phyloP scores from a whole-genome alignment of 2,113 vertebrate species.

The Orthonyx spaldingii region DNA sequence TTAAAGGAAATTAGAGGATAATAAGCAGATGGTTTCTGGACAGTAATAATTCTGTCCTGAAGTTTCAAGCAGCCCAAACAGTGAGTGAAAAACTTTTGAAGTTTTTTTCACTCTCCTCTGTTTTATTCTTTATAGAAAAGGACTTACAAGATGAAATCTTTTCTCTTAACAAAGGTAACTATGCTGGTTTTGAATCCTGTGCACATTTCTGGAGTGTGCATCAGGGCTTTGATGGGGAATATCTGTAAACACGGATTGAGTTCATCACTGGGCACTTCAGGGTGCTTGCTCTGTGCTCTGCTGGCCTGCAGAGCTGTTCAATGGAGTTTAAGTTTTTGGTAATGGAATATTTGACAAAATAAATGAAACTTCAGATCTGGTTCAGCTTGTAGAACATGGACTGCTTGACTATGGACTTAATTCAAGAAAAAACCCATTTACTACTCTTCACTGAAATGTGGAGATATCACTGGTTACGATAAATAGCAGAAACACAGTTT shows the following conservation, averaged over 20 bases:
- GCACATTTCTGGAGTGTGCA: background rate
- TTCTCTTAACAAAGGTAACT: background rate
- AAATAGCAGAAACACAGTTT: background rate
- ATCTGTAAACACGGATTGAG: background rate
- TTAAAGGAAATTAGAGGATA: background rate
- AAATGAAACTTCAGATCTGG: background rate
- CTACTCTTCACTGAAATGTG: background rate
- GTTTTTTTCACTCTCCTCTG: rapidly evolving
- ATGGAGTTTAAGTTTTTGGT: background rate
- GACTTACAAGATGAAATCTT: background rate
- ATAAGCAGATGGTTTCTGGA: background rate
- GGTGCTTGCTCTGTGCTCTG: background rate
- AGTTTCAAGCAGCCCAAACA: background rate
- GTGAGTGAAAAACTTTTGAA: background rate
- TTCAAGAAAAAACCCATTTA: background rate
- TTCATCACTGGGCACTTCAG: background rate
- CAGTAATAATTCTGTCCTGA: too few species aligned
- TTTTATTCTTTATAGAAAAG: background rate
- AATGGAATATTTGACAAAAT: background rate
- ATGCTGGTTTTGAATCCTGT: background rate
- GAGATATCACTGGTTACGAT: background rate
- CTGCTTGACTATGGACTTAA: background rate
- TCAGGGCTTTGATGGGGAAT: background rate
- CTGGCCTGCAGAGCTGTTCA: background rate
- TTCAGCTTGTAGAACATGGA: background rate